Conservation (phyloP, 2,888 invertebrate genomes). For the Pandemis cinnamomeana region DNA sequence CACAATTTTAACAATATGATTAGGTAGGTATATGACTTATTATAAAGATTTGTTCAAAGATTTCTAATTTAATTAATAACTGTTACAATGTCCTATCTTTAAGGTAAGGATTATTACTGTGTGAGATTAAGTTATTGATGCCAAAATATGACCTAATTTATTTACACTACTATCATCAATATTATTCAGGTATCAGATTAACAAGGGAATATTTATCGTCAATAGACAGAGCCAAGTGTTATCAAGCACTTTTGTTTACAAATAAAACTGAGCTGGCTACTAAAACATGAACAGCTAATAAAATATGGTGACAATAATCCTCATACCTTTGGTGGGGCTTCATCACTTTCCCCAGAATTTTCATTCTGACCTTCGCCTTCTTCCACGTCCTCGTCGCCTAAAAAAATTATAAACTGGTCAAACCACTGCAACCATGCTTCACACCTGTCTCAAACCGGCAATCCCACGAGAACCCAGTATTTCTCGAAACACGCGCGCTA, state of each 20-base stretch:
- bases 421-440: slow-evolving; percentile 64
- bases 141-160: neutral
- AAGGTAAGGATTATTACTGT: neutral
- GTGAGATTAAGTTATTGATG: neutral
- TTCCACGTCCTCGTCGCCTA: slow-evolving; percentile 89
- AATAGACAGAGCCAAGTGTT: slow-evolving; percentile 9
- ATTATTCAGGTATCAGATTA: slow-evolving; percentile 15
- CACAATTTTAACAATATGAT: too few relatives aligned
- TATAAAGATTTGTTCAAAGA: neutral
- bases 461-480: slow-evolving; percentile 57
- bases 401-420: slow-evolving; percentile 74
- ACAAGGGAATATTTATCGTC: slow-evolving; percentile 12
- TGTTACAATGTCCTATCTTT: neutral
- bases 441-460: slow-evolving; percentile 60
- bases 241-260: slow-evolving; percentile 39
- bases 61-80: neutral
- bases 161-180: neutral
- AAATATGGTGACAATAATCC: slow-evolving; percentile 36
- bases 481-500: slow-evolving; percentile 66
- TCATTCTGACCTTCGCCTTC: slow-evolving; percentile 87
- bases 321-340: slow-evolving; percentile 85
- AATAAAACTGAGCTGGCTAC: slow-evolving; percentile 26
- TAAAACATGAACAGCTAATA: slow-evolving; percentile 32
- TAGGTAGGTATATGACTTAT: neutral
- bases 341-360: slow-evolving; percentile 91